Percentiles rank a stretch among this genome's conserved stretches.
Evolutionary conservation across 2,888 invertebrate genomes (phyloP).

Genomic region (Scrobipalpa costella): DNA sequence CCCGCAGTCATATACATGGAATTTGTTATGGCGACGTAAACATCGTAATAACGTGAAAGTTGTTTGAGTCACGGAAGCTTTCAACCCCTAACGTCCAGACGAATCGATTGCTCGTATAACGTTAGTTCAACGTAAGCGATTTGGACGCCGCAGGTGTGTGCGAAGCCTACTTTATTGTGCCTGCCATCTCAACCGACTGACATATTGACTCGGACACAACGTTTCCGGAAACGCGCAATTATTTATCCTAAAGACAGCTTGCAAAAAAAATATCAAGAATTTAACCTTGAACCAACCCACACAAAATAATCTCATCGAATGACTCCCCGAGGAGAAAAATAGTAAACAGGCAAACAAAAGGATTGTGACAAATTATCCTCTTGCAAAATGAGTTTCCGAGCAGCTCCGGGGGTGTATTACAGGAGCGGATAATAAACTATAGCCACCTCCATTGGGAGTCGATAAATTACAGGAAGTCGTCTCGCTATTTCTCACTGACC

Average conservation of each 20-base stretch:
- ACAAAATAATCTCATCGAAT: constrained; percentile 40
- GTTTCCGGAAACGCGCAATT: constrained; percentile 38
- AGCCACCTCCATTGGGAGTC: constrained; percentile 33
- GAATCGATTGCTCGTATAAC: constrained; percentile 67
- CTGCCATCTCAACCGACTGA: constrained; percentile 45
- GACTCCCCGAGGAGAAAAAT: constrained; percentile 39
- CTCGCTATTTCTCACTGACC: constrained; percentile 48
- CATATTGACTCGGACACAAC: constrained; percentile 49
- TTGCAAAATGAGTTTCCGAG: constrained; percentile 42
- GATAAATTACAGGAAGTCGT: constrained; percentile 48
- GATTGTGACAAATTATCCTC: constrained; percentile 50
- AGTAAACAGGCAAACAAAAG: constrained; percentile 43
- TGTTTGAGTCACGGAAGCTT: constrained; percentile 62
- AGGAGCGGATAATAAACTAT: constrained; percentile 35
- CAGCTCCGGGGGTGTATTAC: constrained; percentile 37
- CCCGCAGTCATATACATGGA: constrained; percentile 53
- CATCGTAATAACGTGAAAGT: constrained; percentile 62
- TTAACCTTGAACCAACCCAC: constrained; percentile 34
- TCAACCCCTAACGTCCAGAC: constrained; percentile 60
- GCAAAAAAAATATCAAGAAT: constrained; percentile 37
- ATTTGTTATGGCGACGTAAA: constrained; percentile 63
- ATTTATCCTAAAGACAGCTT: constrained; percentile 41
- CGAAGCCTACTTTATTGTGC: constrained; percentile 54
- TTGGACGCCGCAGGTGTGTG: constrained; percentile 59
- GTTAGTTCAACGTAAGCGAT: neutral